Evolutionary conservation across 2,797 vertebrate species (phyloP).

Genomic region (Alectoris magna): DNA sequence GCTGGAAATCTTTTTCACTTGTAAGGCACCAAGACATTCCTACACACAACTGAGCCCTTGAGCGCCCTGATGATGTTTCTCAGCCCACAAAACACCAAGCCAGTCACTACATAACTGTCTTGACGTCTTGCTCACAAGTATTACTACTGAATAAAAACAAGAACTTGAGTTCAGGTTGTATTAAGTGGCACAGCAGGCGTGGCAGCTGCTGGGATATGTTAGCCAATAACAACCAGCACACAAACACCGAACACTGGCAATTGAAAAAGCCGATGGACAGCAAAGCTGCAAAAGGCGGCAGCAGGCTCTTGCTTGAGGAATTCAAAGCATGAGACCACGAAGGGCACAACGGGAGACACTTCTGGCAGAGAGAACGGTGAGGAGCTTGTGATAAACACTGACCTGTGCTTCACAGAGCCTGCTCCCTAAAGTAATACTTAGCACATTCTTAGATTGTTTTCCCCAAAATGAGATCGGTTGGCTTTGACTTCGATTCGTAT

Average conservation of each 20-base stretch:
- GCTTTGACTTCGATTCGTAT: background rate
- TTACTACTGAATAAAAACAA: background rate
- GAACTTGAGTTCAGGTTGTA: background rate
- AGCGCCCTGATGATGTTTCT: background rate
- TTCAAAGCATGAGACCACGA: background rate
- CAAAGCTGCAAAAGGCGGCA: background rate
- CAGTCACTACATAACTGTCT: background rate
- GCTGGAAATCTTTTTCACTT: background rate
- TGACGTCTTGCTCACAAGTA: background rate
- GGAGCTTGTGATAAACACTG: background rate
- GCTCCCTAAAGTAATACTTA: background rate
- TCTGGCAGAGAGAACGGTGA: background rate
- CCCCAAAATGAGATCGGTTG: background rate
- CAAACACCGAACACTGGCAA: background rate
- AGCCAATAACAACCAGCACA: background rate
- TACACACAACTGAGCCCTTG: fast-evolving
- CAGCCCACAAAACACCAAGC: background rate
- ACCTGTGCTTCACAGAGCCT: background rate
- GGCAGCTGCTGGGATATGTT: background rate
- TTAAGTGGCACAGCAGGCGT: background rate
- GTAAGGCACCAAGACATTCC: background rate
- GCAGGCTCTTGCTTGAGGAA: background rate
- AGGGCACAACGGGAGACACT: background rate
- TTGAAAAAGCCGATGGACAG: background rate
- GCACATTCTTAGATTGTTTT: background rate